A percentile compares a stretch with the other conserved stretches of the same genome.
These are phyloP conservation scores for Alfaro cultratus DNA, from an alignment of 2,797 vertebrate genomes.

Conservation along the genomic window DNA sequence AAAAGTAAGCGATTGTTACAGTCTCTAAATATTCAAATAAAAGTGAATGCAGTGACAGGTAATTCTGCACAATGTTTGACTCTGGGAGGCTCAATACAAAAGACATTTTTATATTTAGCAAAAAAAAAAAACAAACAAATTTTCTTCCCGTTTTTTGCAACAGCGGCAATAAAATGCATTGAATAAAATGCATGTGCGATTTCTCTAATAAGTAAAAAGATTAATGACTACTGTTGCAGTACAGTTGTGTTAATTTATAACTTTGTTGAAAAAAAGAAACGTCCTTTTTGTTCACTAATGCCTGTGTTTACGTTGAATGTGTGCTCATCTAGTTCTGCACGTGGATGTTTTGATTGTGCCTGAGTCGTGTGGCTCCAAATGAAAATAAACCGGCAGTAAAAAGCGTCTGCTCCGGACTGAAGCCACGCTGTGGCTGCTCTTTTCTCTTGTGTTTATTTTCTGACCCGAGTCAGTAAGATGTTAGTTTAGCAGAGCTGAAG, in stretches of 20 bases:
- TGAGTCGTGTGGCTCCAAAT: slow-evolving; percentile 41
- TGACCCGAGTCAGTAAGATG: slow-evolving; percentile 61
- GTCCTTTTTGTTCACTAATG: slow-evolving; percentile 42
- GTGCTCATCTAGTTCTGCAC: slow-evolving; percentile 35
- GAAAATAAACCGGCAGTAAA: slow-evolving; percentile 63
- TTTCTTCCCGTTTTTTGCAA: not conserved
- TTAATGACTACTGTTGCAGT: not conserved
- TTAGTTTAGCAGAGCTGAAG: slow-evolving; percentile 58
- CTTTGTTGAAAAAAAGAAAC: slow-evolving; percentile 22
- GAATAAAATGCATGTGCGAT: not conserved
- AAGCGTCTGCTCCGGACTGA: slow-evolving; percentile 25
- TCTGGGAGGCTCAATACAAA: not conserved
- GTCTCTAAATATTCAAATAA: not conserved
- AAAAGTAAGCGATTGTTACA: not conserved
- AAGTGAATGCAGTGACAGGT: not conserved
- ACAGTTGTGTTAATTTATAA: not conserved
- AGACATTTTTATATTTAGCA: not conserved
- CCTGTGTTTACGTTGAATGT: slow-evolving; percentile 51
- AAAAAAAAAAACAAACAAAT: not conserved
- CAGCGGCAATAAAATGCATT: not conserved
- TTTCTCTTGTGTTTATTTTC: slow-evolving; percentile 62
- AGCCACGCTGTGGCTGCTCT: slow-evolving; percentile 35
- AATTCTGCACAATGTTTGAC: not conserved
- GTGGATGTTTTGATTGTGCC: slow-evolving; percentile 58
- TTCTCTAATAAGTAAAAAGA: not conserved